Evolutionary conservation across 2,888 invertebrate genomes (phyloP), one percentile per base, ranked within the genome.

Genomic region (Amiota minor): DNA sequence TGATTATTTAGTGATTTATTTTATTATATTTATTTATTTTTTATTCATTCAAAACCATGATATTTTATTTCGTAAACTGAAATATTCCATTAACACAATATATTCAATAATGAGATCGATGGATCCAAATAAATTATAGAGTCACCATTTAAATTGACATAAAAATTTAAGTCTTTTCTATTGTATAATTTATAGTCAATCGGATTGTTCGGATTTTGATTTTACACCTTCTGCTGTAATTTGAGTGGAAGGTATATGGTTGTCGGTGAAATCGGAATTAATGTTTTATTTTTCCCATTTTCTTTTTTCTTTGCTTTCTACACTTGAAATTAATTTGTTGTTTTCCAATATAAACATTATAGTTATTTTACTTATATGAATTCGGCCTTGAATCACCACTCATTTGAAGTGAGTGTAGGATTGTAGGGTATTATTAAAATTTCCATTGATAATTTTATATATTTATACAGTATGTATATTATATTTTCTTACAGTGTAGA

Each of bases 381-480:
- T 59, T 59, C 53, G n/a, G 12, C 53, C 53, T 50, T 50, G 53
- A 50, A 50, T n/a, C 53, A 6, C 35, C 6, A 23, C 23, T 23
- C 23, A 23, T 50, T 3, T 11, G 50, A n/a, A 11, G 50, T 50
- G 53, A 50, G 53, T 50, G 76, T 75, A 74, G 71, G 75, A 77
- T 67, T 77, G 70, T 75, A 83, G 74, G 74, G 75, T 72, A 75
- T 72, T 59, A 71, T 70, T 47, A 67, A 72, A 47, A 47, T n/a
- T 16, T 47, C 65, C 35, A 65, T 50, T 56, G 53, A 61, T 35
- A 56, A 18, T 64, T 68, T 71, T 69, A 45, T 75, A 2, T 35
- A 1, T 4, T 6, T 35, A 35, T 53, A 53, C n/a, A 16, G 2
- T 53, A 9, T 59, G 20, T 1, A 20, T 20, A 20, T 59, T 9